phyloP scores from a whole-genome alignment of 2,797 vertebrate genomes.

The Hypotaenidia philippensis region DNA sequence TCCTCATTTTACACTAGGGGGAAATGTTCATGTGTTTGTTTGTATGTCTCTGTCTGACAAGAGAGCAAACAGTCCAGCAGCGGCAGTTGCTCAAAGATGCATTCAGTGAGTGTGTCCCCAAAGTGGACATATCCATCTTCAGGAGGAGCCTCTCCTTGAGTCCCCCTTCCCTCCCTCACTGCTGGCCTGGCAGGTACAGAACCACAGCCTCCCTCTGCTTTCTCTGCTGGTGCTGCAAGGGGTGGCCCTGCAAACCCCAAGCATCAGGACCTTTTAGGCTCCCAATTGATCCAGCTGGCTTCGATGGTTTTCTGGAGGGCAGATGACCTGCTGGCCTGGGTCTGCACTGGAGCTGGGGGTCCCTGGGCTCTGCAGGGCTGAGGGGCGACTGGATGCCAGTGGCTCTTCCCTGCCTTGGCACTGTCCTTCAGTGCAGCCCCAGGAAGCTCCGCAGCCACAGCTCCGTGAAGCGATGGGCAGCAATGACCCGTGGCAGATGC shows the following conservation, averaged over 20 bases:
- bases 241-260: background rate
- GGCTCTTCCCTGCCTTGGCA: background rate
- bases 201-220: background rate
- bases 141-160: background rate
- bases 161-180: background rate
- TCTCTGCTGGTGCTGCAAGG: accelerated
- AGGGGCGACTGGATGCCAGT: accelerated
- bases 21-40: background rate
- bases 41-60: background rate
- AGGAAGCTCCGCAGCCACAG: background rate
- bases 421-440: accelerated
- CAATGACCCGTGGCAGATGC: accelerated
- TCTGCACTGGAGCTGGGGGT: background rate
- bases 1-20: background rate
- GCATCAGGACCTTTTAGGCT: background rate
- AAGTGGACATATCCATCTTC: accelerated
- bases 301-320: accelerated
- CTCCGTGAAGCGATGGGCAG: accelerated
- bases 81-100: background rate
- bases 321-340: background rate
- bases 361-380: background rate
- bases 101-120: accelerated
- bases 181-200: background rate
- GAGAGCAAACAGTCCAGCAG: background rate
- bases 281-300: background rate